Evolutionary conservation across 2,797 vertebrate genomes (phyloP).

Genomic region (Microctenopoma stevenorrisi): DNA sequence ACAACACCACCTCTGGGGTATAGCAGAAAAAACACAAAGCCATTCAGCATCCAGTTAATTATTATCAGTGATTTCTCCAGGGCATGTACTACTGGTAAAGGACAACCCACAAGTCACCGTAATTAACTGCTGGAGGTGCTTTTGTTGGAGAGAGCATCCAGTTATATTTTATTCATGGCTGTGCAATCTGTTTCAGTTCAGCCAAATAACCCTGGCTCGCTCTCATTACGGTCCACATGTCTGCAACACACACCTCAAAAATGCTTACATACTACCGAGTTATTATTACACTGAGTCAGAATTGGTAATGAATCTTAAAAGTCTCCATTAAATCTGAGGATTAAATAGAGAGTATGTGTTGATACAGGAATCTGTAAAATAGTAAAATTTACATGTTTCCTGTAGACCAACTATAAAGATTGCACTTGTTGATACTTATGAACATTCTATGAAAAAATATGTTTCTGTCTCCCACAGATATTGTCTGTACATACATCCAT

Average conservation of each 20-base stretch:
- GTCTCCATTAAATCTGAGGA: neutral
- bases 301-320: neutral
- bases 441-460: neutral
- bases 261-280: neutral
- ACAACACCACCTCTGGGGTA: slow-evolving; percentile 12
- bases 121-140: slow-evolving; percentile 20
- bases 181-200: slow-evolving; percentile 29
- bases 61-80: slow-evolving; percentile 39
- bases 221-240: slow-evolving; percentile 3
- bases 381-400: neutral
- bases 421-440: neutral
- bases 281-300: neutral
- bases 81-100: slow-evolving; percentile 10
- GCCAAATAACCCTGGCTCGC: slow-evolving; percentile 3
- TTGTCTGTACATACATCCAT: slow-evolving; percentile 5
- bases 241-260: neutral
- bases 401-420: neutral
- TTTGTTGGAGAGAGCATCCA: slow-evolving; percentile 23
- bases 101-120: slow-evolving; percentile 16
- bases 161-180: slow-evolving; percentile 47
- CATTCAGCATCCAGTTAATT: slow-evolving; percentile 47
- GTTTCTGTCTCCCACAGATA: neutral
- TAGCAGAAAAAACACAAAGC: slow-evolving; percentile 24
- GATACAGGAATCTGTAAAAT: too few species aligned
- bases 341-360: neutral